phyloP scores from a whole-genome alignment of 2,888 invertebrate genomes.

The Pollenia labialis region DNA sequence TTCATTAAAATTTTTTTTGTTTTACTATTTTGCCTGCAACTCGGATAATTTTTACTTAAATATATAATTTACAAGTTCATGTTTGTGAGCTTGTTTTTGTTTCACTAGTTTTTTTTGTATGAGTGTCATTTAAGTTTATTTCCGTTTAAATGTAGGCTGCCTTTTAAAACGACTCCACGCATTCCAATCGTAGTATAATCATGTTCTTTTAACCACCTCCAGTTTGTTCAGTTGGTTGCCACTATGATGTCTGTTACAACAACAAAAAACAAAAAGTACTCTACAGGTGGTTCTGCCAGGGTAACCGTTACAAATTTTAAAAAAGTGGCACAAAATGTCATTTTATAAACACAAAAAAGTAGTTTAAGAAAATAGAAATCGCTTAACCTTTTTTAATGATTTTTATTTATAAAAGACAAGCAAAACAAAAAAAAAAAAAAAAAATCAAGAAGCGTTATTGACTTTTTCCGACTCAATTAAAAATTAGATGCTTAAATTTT shows the following conservation, averaged over 20 bases:
- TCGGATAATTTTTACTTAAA: constrained; percentile 2
- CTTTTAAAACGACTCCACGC: constrained; percentile 47
- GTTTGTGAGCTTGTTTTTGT: constrained; percentile 21
- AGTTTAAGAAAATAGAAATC: too few species aligned
- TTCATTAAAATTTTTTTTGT: constrained; percentile 21
- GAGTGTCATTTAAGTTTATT: constrained; percentile 65
- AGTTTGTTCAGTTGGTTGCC: constrained; percentile 33
- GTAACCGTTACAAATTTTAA: too few species aligned
- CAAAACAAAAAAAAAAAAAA: too few species aligned
- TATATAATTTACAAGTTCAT: constrained; percentile 48
- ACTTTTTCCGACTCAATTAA: too few species aligned
- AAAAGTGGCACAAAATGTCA: too few species aligned
- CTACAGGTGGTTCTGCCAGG: constrained; percentile 55
- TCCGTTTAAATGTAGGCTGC: constrained; percentile 71
- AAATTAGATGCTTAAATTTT: too few species aligned
- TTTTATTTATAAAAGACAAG: too few species aligned
- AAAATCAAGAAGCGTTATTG: too few species aligned
- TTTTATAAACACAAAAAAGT: too few species aligned
- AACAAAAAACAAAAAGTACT: constrained; percentile 36
- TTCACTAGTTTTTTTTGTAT: constrained; percentile 15
- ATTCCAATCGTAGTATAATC: constrained; percentile 50
- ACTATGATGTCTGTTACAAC: constrained; percentile 46
- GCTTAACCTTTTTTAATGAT: too few species aligned
- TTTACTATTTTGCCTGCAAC: constrained; percentile 48
- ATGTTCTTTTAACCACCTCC: constrained; percentile 57